phyloP scores from a whole-genome alignment of 2,797 vertebrate genomes.

The Catostomus latipinnis region DNA sequence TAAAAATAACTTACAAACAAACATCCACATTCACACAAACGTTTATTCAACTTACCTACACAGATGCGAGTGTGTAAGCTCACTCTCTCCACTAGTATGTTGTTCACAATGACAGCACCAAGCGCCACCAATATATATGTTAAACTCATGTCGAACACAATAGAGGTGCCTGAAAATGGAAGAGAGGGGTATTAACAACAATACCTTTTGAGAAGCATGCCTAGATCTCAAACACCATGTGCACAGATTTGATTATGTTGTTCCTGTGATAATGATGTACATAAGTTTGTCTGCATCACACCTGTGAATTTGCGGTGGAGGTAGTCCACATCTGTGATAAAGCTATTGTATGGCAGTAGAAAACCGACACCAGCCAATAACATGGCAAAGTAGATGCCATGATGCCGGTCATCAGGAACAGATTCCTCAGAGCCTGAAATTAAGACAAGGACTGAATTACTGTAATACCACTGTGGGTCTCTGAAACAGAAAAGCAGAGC shows the following conservation, averaged over 20 bases:
- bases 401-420: conserved; percentile 90
- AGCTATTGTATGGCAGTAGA: conserved; percentile 96
- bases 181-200: not conserved
- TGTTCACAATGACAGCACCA: conserved; percentile 92
- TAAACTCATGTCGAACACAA: conserved; percentile 96
- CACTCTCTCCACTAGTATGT: conserved; percentile 90
- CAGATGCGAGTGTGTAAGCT: conserved; percentile 92
- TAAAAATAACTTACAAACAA: not conserved
- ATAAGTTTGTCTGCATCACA: conserved; percentile 57
- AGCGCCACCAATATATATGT: conserved; percentile 95
- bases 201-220: not conserved
- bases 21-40: too few species aligned
- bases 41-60: conserved; percentile 74
- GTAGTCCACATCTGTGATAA: conserved; percentile 96
- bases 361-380: conserved; percentile 94
- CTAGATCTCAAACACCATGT: not conserved
- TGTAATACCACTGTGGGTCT: not conserved
- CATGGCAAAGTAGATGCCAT: conserved; percentile 97
- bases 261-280: not conserved
- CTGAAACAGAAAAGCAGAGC: not conserved
- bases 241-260: not conserved
- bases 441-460: not conserved
- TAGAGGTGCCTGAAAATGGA: conserved; percentile 84
- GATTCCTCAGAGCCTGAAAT: conserved; percentile 80
- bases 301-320: conserved; percentile 94